Percentiles rank a stretch among this genome's conserved stretches.
These are phyloP conservation scores for Leptocoma aspasia DNA, from an alignment of 2,113 vertebrate species.

Conservation along the genomic window DNA sequence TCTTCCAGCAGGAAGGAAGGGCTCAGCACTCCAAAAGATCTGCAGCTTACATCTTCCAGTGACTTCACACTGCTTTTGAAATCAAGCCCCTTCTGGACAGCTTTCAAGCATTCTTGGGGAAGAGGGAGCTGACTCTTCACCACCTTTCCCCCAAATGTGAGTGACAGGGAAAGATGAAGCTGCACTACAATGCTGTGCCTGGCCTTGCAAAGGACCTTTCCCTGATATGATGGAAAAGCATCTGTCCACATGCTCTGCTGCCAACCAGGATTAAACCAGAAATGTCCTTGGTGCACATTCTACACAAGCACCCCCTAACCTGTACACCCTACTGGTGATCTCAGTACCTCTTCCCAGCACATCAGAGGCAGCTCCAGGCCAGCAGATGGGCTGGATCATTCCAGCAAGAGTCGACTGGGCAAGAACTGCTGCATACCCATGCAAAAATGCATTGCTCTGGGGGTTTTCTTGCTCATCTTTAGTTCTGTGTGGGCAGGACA, in stretches of 20 bases:
- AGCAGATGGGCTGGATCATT: background rate
- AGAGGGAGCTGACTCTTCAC: background rate
- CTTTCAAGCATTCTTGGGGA: background rate
- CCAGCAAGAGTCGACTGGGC: background rate
- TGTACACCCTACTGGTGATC: background rate
- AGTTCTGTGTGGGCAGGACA: background rate
- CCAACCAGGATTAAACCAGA: background rate
- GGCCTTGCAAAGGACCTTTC: background rate
- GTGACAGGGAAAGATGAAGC: background rate
- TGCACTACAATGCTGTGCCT: background rate
- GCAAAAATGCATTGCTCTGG: slow-evolving; percentile 58
- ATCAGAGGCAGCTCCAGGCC: background rate
- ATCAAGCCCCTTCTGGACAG: background rate
- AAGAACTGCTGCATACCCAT: slow-evolving; percentile 53
- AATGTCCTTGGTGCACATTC: background rate
- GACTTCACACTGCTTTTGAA: background rate
- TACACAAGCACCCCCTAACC: background rate
- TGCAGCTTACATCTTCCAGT: background rate
- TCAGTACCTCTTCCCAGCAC: background rate
- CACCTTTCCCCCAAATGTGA: background rate
- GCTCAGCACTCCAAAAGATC: background rate
- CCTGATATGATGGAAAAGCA: background rate
- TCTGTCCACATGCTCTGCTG: background rate
- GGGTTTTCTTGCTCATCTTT: slow-evolving; percentile 38
- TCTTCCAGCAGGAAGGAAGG: background rate